A percentile compares a stretch with the other conserved stretches of the same genome.
Conservation (phyloP, 2,888 invertebrate genomes). For the Rhopalosiphum nymphaeae region DNA sequence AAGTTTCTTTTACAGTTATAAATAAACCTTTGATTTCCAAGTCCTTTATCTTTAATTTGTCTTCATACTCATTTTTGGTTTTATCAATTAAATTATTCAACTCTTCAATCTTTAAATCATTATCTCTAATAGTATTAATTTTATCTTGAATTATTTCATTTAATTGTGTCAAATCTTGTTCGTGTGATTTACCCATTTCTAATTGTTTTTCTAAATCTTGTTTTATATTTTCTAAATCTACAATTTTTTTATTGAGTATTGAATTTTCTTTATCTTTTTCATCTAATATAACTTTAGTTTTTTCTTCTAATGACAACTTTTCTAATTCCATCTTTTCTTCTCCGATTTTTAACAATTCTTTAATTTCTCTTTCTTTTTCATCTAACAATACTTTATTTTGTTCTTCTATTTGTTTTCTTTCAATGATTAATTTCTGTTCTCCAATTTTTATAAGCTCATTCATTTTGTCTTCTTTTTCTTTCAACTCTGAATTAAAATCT, state of each 20-base stretch:
- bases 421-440: neutral
- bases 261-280: slow-evolving; percentile 56
- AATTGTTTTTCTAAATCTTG: slow-evolving; percentile 38
- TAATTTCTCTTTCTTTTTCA: slow-evolving; percentile 55
- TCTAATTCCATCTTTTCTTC: slow-evolving; percentile 42
- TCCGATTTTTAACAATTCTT: slow-evolving; percentile 10
- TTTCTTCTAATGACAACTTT: slow-evolving; percentile 39
- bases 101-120: slow-evolving; percentile 16
- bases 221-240: slow-evolving; percentile 45
- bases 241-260: slow-evolving; percentile 17
- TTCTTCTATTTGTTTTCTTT: slow-evolving; percentile 30
- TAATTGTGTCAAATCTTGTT: slow-evolving; percentile 43
- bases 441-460: slow-evolving; percentile 1
- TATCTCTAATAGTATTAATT: slow-evolving; percentile 28
- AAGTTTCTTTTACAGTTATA: too few species aligned
- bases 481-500: slow-evolving; percentile 17
- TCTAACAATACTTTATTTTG: too few species aligned
- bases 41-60: slow-evolving; percentile 20
- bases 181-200: neutral
- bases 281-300: slow-evolving; percentile 40
- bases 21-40: slow-evolving; percentile 8
- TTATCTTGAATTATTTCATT: slow-evolving; percentile 42
- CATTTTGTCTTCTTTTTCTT: slow-evolving; percentile 34
- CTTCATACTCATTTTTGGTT: slow-evolving; percentile 33
- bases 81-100: slow-evolving; percentile 28